Evolutionary conservation across 2,888 invertebrate genomes (phyloP), one percentile per base, ranked within the genome.

Genomic region (Chorisops tibialis): DNA sequence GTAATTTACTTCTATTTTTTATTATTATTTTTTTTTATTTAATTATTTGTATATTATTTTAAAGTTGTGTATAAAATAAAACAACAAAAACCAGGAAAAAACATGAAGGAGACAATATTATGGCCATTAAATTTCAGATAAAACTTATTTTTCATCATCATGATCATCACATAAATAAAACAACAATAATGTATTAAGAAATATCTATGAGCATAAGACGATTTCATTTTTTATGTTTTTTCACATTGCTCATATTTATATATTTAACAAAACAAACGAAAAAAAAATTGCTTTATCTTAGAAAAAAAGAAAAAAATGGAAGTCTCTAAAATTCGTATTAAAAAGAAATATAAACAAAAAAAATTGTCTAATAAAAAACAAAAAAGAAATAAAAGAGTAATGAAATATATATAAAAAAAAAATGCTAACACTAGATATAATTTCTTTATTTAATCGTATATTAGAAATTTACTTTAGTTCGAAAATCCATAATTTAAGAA

Each of bases 401-500:
- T 45, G 24, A 30, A 19, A 56, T 14, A 24, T 4, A 24, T 41
- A 56, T 43, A 16, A 56, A 56, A 45, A 39, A 43, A 19, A 58
- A 45, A 24, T 58, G 52, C 39, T 54, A 54, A 56, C 45, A 45
- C 43, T 45, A 56, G 41, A 41, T 9, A 39, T 50, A 60, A 60
- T 49, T 35, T 50, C 38, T 50, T 56, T 56, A 62, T 62, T 64
- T 62, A 64, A 59, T 59, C 38, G 30, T 58, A 49, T 62, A 61
- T 61, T 61, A 54, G 47, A 54, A 45, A 47, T 61, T 61, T 43
- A 50, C 49, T 50, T 61, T 64, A 64, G 64, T 64, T 64, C 37
- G 35, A 61, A 62, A 58, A 62, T 59, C 59, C 48, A 59, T 59
- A 64, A 52, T 52, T 59, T 62, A 62, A 62, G 62, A 58, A 62